phyloP scores from a whole-genome alignment of 2,113 vertebrate species.

The Asarcornis scutulata region DNA sequence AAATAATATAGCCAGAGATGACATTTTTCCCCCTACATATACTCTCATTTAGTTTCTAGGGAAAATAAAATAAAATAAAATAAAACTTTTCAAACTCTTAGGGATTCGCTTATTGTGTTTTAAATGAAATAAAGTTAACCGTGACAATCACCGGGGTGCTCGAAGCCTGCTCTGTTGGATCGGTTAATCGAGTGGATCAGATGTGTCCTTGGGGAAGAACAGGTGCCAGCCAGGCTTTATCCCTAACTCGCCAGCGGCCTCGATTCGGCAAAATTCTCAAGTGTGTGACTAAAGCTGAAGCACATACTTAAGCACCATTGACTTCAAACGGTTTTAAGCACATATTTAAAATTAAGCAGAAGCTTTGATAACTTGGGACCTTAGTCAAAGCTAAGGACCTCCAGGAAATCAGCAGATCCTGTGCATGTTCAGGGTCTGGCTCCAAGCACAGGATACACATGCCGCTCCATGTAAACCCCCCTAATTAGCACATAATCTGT shows the following conservation, averaged over 20 bases:
- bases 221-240: neutral
- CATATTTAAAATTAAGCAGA: neutral
- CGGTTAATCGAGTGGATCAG: neutral
- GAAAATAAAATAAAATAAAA: neutral
- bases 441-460: neutral
- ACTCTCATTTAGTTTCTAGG: neutral
- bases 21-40: neutral
- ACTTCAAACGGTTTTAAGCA: constrained; percentile 12
- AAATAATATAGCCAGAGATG: neutral
- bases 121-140: neutral
- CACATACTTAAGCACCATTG: neutral
- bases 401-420: neutral
- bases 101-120: neutral
- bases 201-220: neutral
- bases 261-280: rapidly evolving
- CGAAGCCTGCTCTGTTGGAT: neutral
- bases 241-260: neutral
- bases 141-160: neutral
- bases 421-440: neutral
- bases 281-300: neutral
- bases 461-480: neutral
- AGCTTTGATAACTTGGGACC: neutral
- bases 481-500: neutral
- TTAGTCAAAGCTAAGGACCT: neutral
- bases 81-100: neutral